Conservation (phyloP, 2,113 vertebrate genomes). For the Hemibates koningsi region DNA sequence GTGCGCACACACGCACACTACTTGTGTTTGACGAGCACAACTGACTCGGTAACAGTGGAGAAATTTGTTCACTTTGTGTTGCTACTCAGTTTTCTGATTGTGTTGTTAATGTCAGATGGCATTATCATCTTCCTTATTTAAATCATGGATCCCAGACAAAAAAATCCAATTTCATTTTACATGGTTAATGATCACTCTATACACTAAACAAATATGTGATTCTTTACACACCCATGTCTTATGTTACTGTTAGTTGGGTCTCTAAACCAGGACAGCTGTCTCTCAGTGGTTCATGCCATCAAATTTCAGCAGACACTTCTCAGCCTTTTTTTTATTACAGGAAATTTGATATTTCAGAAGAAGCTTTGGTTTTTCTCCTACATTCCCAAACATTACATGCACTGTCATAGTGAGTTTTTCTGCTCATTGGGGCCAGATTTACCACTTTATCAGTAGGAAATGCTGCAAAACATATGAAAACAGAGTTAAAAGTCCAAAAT, state of each 20-base stretch:
- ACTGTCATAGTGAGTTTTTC: background rate
- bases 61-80: constrained; percentile 39
- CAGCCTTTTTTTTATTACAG: background rate
- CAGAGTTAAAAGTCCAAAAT: background rate
- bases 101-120: background rate
- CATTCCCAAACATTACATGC: background rate
- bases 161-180: background rate
- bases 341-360: background rate
- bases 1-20: background rate
- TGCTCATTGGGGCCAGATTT: background rate
- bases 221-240: background rate
- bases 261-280: background rate
- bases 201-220: background rate
- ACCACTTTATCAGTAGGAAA: background rate
- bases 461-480: background rate
- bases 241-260: background rate
- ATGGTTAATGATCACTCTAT: background rate
- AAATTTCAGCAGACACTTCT: background rate
- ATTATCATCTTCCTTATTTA: background rate
- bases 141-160: background rate
- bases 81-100: background rate
- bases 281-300: background rate
- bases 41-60: constrained; percentile 6
- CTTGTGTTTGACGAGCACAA: background rate
- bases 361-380: background rate